A percentile compares a stretch with the other conserved stretches of the same genome.
Evolutionary conservation across 92 coral and sea anemone genomes (phyloP).

Genomic region (Virgularia gustaviana): DNA sequence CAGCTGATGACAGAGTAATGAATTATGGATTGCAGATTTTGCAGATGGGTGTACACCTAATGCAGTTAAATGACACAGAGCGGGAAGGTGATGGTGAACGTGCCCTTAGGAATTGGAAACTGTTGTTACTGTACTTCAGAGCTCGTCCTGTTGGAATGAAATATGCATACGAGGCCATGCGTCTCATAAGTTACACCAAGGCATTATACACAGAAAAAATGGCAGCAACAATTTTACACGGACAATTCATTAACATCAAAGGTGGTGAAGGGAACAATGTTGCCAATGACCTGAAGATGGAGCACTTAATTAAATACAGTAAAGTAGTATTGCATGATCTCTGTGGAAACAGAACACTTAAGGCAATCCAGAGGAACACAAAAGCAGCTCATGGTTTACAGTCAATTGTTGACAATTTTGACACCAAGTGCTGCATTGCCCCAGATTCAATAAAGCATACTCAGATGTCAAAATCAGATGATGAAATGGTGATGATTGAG

Average conservation of each 20-base stretch:
- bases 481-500: neutral
- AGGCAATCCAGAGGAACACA: conserved; percentile 39
- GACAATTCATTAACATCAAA: conserved; percentile 57
- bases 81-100: conserved; percentile 61
- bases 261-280: conserved; percentile 50
- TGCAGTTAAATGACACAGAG: conserved; percentile 71
- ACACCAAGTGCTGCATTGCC: neutral
- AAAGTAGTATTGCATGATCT: conserved; percentile 37
- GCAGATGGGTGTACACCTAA: conserved; percentile 50
- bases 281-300: conserved; percentile 56
- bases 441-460: neutral
- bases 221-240: conserved; percentile 54
- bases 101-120: conserved; percentile 35
- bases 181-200: conserved; percentile 48
- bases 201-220: conserved; percentile 53
- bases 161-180: conserved; percentile 60
- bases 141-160: conserved; percentile 37
- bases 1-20: conserved; percentile 54
- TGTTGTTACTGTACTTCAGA: conserved; percentile 59
- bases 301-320: conserved; percentile 42
- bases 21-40: conserved; percentile 56
- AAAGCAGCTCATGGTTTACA: conserved; percentile 44
- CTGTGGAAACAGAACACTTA: conserved; percentile 51
- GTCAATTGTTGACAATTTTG: neutral
- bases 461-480: neutral